phyloP scores from a whole-genome alignment of 2,888 invertebrate species.

The Tinea semifulvella region DNA sequence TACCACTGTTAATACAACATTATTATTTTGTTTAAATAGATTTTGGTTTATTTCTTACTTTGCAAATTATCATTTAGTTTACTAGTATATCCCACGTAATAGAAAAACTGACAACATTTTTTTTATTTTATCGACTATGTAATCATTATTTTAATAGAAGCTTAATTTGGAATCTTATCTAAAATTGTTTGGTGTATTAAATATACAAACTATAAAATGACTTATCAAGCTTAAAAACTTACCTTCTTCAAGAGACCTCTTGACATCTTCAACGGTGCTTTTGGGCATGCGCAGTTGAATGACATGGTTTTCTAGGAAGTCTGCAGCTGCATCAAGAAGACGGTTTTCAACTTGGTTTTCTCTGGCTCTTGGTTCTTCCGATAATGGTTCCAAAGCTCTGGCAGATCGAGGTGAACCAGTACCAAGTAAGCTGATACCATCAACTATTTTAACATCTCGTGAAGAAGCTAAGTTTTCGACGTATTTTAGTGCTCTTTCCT shows the following conservation, averaged over 20 bases:
- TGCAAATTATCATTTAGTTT: no score
- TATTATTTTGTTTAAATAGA: no score
- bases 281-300: constrained; percentile 83
- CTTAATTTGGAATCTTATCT: no score
- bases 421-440: constrained; percentile 67
- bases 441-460: constrained; percentile 65
- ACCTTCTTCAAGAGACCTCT: constrained; percentile 85
- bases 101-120: no score
- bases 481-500: constrained; percentile 77
- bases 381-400: constrained; percentile 69
- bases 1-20: no score
- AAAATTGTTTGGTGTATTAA: no score
- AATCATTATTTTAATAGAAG: no score
- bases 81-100: no score
- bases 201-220: background rate
- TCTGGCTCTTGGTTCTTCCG: constrained; percentile 75
- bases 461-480: constrained; percentile 64
- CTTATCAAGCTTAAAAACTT: constrained; percentile 28
- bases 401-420: constrained; percentile 64
- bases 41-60: no score
- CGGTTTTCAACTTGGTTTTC: constrained; percentile 78
- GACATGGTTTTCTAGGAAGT: constrained; percentile 82
- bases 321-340: constrained; percentile 77
- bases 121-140: no score
- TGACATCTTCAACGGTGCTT: constrained; percentile 76